These are phyloP conservation scores for Erebia ligea DNA, from an alignment of 2,888 invertebrate genomes.

Conservation along the genomic window DNA sequence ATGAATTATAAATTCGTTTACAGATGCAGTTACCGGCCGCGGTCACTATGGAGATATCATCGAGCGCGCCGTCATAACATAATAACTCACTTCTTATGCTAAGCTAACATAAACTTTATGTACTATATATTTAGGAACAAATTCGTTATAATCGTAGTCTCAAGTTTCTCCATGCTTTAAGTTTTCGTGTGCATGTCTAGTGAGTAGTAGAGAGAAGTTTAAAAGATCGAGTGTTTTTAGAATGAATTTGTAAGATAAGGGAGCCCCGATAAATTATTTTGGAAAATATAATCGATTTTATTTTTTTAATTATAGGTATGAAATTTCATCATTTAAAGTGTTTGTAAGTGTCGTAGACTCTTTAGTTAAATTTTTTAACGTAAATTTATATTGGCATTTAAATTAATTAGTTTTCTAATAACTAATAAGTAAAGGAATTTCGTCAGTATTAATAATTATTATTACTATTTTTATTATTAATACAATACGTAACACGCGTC, in stretches of 20 bases:
- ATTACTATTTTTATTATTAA: slow-evolving; percentile 22
- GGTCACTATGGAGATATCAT: slow-evolving; percentile 65
- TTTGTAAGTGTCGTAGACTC: not conserved
- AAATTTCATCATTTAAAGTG: not conserved
- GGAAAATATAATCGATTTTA: not conserved
- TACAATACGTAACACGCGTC: not conserved
- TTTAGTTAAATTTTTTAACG: not conserved
- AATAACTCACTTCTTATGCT: slow-evolving; percentile 57
- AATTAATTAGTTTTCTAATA: slow-evolving; percentile 9
- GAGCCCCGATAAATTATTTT: slow-evolving; percentile 39
- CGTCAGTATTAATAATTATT: slow-evolving; percentile 38
- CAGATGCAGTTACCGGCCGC: slow-evolving; percentile 61
- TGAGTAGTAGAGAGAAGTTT: slow-evolving; percentile 38
- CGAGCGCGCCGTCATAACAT: slow-evolving; percentile 77
- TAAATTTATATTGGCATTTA: slow-evolving; percentile 33
- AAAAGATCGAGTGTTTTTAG: slow-evolving; percentile 27
- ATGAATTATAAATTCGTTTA: slow-evolving; percentile 48
- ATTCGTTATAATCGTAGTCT: slow-evolving; percentile 72
- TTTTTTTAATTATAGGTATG: not conserved
- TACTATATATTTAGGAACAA: slow-evolving; percentile 77
- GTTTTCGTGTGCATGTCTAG: slow-evolving; percentile 58
- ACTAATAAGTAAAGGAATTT: slow-evolving; percentile 21
- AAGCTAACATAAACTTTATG: slow-evolving; percentile 67
- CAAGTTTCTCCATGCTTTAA: slow-evolving; percentile 79
- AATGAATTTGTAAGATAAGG: slow-evolving; percentile 32